Conservation (phyloP, 2,797 vertebrate species). For the Gobio occitaniae region DNA sequence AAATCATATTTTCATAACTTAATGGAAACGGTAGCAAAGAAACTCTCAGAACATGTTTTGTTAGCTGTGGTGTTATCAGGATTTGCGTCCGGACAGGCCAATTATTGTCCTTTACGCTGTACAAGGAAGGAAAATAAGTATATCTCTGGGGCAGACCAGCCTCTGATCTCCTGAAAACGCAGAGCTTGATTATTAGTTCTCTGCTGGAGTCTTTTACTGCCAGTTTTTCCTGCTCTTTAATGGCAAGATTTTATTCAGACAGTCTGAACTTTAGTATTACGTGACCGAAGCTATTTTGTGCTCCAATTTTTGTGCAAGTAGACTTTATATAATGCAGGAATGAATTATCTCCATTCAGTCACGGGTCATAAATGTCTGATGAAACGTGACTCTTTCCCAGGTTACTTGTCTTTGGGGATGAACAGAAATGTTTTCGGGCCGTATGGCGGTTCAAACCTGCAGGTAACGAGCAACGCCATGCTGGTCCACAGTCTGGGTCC, state of each 20-base stretch:
- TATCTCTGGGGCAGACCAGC: conserved; percentile 17
- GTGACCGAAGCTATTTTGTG: background rate
- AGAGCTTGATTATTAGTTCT: conserved; percentile 25
- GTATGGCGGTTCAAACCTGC: conserved; percentile 78
- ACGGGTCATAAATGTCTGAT: background rate
- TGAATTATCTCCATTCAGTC: background rate
- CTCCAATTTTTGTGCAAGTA: background rate
- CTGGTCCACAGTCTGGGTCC: conserved; percentile 79
- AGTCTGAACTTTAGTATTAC: conserved; percentile 31
- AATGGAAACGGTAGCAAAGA: background rate
- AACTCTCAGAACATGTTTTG: background rate
- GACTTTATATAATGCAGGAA: background rate
- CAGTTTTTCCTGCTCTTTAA: conserved; percentile 26
- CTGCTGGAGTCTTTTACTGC: conserved; percentile 26
- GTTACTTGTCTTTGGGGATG: conserved; percentile 73
- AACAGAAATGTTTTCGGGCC: conserved; percentile 81
- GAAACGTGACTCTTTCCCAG: conserved; percentile 73
- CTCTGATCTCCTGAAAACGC: conserved; percentile 12
- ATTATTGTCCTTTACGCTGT: conserved; percentile 12
- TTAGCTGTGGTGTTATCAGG: background rate
- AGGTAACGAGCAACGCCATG: conserved; percentile 82
- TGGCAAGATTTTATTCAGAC: conserved; percentile 22
- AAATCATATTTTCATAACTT: background rate
- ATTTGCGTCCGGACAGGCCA: background rate
- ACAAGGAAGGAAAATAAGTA: conserved; percentile 15